These are phyloP conservation scores for Eupelmus urozonus DNA, from an alignment of 2,888 invertebrate species.

Conservation along the genomic window DNA sequence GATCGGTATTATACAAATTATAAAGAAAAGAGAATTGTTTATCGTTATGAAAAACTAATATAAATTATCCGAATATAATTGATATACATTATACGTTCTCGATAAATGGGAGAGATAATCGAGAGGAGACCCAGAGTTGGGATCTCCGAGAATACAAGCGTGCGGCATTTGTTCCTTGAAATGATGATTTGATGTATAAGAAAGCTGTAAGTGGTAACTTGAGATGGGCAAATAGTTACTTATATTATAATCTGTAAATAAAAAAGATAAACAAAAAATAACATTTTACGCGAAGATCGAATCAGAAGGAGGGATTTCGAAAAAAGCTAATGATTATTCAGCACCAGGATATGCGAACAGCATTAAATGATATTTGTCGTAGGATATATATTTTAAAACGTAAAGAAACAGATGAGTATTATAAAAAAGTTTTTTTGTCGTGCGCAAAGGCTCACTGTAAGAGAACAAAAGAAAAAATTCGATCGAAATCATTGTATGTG, in stretches of 20 bases:
- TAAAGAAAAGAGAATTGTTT: slow-evolving; percentile 58
- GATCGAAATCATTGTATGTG: slow-evolving; percentile 41
- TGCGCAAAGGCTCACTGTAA: slow-evolving; percentile 7
- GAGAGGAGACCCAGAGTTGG: not conserved
- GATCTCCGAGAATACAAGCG: slow-evolving; percentile 25
- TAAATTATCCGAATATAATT: slow-evolving; percentile 43
- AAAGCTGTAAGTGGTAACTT: slow-evolving; percentile 27
- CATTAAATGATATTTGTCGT: slow-evolving; percentile 68
- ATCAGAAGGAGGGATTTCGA: slow-evolving; percentile 5
- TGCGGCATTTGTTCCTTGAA: slow-evolving; percentile 57
- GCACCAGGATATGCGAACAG: slow-evolving; percentile 60
- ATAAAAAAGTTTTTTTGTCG: slow-evolving; percentile 8
- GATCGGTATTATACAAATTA: slow-evolving; percentile 53
- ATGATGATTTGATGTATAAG: slow-evolving; percentile 4
- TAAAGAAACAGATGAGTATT: slow-evolving; percentile 62
- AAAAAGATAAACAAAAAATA: slow-evolving; percentile 33
- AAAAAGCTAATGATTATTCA: slow-evolving; percentile 54
- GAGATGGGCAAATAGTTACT: slow-evolving; percentile 48
- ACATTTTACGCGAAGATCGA: not conserved
- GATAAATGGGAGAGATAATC: slow-evolving; percentile 10
- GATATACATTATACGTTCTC: slow-evolving; percentile 42
- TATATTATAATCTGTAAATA: slow-evolving; percentile 58
- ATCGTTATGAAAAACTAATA: too few species aligned
- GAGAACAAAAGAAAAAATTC: slow-evolving; percentile 22
- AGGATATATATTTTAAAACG: slow-evolving; percentile 67